These are phyloP conservation scores for Cataglyphis hispanica DNA, from an alignment of 1,140 invertebrate genomes.

Conservation along the genomic window DNA sequence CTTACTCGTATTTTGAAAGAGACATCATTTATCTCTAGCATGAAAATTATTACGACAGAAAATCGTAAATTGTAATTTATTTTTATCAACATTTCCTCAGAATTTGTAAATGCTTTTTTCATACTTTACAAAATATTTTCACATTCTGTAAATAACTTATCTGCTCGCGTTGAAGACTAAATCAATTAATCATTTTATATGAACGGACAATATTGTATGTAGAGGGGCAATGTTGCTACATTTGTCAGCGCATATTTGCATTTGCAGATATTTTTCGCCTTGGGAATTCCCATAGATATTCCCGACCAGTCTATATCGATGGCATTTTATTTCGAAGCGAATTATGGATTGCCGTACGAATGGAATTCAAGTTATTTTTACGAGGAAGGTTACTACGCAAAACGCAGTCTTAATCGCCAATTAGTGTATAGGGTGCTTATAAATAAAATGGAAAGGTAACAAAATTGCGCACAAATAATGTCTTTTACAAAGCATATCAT, in stretches of 20 bases:
- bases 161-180: neutral
- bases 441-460: conserved; percentile 82
- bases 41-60: neutral
- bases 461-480: neutral
- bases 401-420: conserved; percentile 78
- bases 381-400: conserved; percentile 67
- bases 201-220: neutral
- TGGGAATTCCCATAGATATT: conserved; percentile 83
- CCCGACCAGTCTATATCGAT: conserved; percentile 82
- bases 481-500: conserved; percentile 16
- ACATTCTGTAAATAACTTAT: neutral
- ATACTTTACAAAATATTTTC: neutral
- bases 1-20: neutral
- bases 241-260: conserved; percentile 9
- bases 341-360: conserved; percentile 80
- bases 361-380: conserved; percentile 72
- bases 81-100: neutral
- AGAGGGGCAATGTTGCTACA: neutral
- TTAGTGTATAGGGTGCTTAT: conserved; percentile 79
- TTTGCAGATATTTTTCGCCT: conserved; percentile 83
- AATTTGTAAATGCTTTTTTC: neutral
- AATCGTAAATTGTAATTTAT: neutral
- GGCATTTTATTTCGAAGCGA: conserved; percentile 85
- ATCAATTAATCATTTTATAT: neutral
- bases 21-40: neutral